Percentiles rank a stretch among this genome's conserved stretches.
Evolutionary conservation across 1,140 invertebrate species (phyloP).

Genomic region (Camponotus floridanus): DNA sequence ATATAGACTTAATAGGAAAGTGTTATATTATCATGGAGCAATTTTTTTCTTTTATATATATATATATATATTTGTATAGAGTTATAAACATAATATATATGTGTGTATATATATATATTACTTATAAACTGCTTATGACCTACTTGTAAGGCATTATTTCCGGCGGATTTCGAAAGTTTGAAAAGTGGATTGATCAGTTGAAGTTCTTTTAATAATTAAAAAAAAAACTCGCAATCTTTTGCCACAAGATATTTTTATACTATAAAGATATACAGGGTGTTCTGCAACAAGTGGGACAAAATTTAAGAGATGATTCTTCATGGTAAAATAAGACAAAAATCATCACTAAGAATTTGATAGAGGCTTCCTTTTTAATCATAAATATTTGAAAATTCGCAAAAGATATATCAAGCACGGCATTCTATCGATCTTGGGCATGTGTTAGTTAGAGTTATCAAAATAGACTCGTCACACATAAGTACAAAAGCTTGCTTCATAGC

Average conservation of each 20-base stretch:
- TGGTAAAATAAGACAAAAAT: no score
- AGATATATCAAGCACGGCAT: no score
- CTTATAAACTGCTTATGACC: constrained; percentile 71
- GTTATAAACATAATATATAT: constrained; percentile 73
- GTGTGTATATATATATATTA: constrained; percentile 58
- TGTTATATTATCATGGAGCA: constrained; percentile 15
- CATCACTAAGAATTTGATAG: no score
- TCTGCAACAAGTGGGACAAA: no score
- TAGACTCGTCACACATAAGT: no score
- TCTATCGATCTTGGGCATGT: no score
- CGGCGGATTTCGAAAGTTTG: constrained; percentile 66
- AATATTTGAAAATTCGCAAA: no score
- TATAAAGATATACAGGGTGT: constrained; percentile 16
- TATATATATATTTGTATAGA: constrained; percentile 67
- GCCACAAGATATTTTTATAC: not conserved
- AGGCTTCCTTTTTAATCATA: no score
- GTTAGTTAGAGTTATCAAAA: no score
- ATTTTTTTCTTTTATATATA: constrained; percentile 59
- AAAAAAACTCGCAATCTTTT: not conserved
- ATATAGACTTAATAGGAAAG: constrained; percentile 11
- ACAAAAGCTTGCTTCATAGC: no score
- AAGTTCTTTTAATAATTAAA: not conserved
- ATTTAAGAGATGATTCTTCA: no score
- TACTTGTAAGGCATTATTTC: constrained; percentile 75
- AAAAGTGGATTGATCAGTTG: constrained; percentile 42